A percentile compares a stretch with the other conserved stretches of the same genome.
phyloP scores from a whole-genome alignment of 2,113 vertebrate species.

The Notothenia coriiceps region DNA sequence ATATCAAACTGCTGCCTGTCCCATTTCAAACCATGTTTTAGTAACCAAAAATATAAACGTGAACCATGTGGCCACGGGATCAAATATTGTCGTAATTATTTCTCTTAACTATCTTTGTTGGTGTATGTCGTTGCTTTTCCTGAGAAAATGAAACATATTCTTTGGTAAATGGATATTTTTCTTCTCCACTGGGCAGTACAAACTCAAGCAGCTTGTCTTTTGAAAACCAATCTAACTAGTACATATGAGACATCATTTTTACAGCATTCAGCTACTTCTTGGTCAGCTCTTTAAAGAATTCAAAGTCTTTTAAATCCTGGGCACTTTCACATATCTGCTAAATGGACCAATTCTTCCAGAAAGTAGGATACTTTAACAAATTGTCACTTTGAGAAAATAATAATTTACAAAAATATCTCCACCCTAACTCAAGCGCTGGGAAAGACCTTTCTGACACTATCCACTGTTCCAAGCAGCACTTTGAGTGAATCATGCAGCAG shows the following conservation, averaged over 20 bases:
- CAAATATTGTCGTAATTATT: not conserved
- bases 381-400: not conserved
- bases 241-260: too few species aligned
- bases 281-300: not conserved
- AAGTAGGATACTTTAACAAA: not conserved
- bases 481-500: slow-evolving; percentile 62
- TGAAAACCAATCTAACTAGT: not conserved
- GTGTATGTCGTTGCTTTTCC: not conserved
- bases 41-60: too few species aligned
- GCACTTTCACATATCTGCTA: slow-evolving; percentile 9
- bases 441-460: slow-evolving; percentile 45
- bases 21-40: too few species aligned
- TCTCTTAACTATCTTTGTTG: too few species aligned
- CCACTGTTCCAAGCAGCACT: slow-evolving; percentile 51
- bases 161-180: not conserved
- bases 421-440: not conserved
- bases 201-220: not conserved
- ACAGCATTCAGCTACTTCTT: too few species aligned
- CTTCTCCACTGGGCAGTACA: not conserved
- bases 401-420: not conserved
- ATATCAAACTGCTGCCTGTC: too few species aligned
- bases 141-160: not conserved
- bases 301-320: not conserved
- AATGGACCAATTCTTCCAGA: slow-evolving; percentile 14
- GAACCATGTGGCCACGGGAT: too few species aligned